Evolutionary conservation across 2,113 vertebrate species (phyloP).

Genomic region (Uria lomvia): DNA sequence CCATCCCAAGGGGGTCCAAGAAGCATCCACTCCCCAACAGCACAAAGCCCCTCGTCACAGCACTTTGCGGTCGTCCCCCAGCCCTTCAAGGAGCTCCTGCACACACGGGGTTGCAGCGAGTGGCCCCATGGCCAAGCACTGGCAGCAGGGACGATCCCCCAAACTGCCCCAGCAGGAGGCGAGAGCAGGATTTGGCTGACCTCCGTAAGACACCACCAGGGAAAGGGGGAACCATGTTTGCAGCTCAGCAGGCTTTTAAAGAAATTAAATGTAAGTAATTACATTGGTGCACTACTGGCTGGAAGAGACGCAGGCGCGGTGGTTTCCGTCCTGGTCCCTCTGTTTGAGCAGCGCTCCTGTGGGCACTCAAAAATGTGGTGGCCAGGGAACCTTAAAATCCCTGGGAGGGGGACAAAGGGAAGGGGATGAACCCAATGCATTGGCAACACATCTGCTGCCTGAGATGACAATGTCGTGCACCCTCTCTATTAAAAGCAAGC

Average conservation of each 20-base stretch:
- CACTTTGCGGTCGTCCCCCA: neutral
- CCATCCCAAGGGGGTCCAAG: neutral
- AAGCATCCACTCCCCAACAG: neutral
- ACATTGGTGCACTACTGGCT: neutral
- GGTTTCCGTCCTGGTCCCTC: neutral
- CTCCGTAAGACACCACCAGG: neutral
- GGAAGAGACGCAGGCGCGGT: neutral
- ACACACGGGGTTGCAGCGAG: neutral
- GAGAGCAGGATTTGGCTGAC: neutral
- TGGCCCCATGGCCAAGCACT: neutral
- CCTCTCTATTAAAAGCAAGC: neutral
- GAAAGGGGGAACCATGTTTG: neutral
- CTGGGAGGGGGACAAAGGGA: neutral
- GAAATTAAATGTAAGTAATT: neutral
- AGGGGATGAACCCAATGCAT: neutral
- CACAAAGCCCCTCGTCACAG: neutral
- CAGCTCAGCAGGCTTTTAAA: neutral
- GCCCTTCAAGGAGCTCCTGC: neutral
- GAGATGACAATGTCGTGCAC: neutral
- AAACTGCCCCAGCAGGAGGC: neutral
- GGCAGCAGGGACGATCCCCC: neutral
- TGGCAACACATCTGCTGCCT: neutral
- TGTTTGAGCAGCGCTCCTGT: neutral
- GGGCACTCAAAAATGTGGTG: rapidly evolving
- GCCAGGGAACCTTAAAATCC: neutral